phyloP scores from a whole-genome alignment of 2,113 vertebrate species.

The Albula goreensis region DNA sequence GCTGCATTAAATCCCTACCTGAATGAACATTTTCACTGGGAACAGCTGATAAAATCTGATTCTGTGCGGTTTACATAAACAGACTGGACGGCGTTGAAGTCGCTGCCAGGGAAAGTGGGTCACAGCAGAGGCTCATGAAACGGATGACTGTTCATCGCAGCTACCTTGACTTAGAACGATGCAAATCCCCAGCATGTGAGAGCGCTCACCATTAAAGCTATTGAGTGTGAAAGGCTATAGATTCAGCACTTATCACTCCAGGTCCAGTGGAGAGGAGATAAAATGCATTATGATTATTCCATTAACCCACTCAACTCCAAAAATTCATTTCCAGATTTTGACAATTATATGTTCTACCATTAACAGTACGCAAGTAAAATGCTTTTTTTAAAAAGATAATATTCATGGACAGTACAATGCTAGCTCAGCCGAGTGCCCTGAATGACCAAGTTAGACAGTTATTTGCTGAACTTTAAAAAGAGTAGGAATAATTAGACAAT shows the following conservation, averaged over 20 bases:
- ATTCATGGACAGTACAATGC: no score
- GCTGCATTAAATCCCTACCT: neutral
- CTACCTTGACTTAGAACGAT: neutral
- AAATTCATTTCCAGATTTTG: no score
- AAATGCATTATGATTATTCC: neutral
- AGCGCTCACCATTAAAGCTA: neutral
- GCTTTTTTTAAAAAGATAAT: no score
- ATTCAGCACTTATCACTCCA: neutral
- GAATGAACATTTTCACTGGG: neutral
- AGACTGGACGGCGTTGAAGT: neutral
- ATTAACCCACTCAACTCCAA: no score
- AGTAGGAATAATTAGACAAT: no score
- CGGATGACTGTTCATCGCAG: neutral
- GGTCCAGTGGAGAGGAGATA: neutral
- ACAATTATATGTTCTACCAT: no score
- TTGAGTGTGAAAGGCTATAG: neutral
- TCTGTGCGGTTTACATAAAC: neutral
- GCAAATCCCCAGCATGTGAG: neutral
- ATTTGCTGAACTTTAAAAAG: no score
- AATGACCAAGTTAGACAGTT: no score
- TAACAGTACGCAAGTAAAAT: no score
- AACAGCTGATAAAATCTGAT: constrained; percentile 1
- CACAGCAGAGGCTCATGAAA: neutral
- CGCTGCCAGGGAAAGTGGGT: neutral
- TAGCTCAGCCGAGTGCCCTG: no score